A percentile compares a stretch with the other conserved stretches of the same genome.
phyloP scores from a whole-genome alignment of 2,888 invertebrate genomes.

The Cremastobaeus sp. region DNA sequence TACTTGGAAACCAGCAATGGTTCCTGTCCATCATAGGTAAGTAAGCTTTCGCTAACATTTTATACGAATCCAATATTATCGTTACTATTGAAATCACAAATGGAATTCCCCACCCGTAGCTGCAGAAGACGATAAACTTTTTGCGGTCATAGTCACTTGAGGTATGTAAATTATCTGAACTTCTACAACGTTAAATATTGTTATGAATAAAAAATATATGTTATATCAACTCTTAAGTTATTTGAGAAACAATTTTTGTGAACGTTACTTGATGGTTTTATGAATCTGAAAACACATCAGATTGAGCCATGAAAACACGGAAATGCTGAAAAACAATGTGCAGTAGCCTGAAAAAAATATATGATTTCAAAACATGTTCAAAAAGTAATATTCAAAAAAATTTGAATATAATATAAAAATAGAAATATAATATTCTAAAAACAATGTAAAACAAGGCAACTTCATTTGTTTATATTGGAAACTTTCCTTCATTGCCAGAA shows the following conservation, averaged over 20 bases:
- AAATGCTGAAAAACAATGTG: conserved; percentile 2
- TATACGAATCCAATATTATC: not conserved
- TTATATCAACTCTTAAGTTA: not conserved
- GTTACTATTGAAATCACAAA: not conserved
- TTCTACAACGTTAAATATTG: conserved; percentile 1
- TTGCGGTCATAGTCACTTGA: not conserved
- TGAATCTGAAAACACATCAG: conserved; percentile 14
- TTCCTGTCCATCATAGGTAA: not conserved
- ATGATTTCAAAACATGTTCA: too few species aligned
- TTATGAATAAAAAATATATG: not conserved
- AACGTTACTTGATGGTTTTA: conserved; percentile 17
- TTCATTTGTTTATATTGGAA: too few species aligned
- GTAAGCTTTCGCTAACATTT: conserved; percentile 6
- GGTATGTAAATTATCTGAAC: not conserved
- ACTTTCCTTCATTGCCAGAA: too few species aligned
- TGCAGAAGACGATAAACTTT: conserved; percentile 3
- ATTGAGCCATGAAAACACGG: conserved; percentile 25
- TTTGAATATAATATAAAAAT: not conserved
- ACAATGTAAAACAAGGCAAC: not conserved
- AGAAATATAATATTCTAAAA: not conserved
- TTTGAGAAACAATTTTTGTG: not conserved
- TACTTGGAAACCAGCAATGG: conserved; percentile 26
- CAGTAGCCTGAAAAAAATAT: conserved; percentile 13
- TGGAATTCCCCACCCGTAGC: conserved; percentile 15
- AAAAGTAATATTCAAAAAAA: not conserved